phyloP scores from a whole-genome alignment of 2,113 vertebrate species.

The Tympanuchus pallidicinctus region DNA sequence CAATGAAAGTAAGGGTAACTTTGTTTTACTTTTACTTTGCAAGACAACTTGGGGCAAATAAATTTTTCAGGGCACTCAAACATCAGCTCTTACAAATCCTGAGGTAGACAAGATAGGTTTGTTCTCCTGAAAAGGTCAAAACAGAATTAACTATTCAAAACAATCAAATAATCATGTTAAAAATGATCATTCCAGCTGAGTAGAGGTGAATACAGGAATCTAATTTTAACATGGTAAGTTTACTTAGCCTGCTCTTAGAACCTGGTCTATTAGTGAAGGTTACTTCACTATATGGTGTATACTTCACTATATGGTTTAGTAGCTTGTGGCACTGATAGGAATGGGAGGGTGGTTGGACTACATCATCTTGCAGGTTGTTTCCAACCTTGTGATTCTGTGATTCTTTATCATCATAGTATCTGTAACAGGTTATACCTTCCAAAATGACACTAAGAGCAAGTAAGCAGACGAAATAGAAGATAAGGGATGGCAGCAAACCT shows the following conservation, averaged over 20 bases:
- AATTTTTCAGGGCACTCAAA: neutral
- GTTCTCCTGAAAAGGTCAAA: neutral
- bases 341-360: too few relatives aligned
- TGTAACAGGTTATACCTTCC: neutral
- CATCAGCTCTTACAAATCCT: neutral
- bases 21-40: neutral
- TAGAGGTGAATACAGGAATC: neutral
- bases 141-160: neutral
- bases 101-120: neutral
- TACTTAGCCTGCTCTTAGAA: neutral
- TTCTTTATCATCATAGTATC: neutral
- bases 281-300: neutral
- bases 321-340: too few relatives aligned
- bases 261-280: neutral
- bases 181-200: neutral
- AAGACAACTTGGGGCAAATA: neutral
- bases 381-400: too few relatives aligned
- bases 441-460: neutral
- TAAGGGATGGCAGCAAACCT: neutral
- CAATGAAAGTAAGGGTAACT: neutral
- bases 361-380: too few relatives aligned
- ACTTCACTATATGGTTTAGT: too few relatives aligned
- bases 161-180: neutral
- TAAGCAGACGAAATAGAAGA: neutral
- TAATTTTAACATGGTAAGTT: neutral